Evolutionary conservation across 2,113 vertebrate genomes (phyloP), one percentile per base, ranked within the genome.

Genomic region (Pseudorectes ferrugineus): DNA sequence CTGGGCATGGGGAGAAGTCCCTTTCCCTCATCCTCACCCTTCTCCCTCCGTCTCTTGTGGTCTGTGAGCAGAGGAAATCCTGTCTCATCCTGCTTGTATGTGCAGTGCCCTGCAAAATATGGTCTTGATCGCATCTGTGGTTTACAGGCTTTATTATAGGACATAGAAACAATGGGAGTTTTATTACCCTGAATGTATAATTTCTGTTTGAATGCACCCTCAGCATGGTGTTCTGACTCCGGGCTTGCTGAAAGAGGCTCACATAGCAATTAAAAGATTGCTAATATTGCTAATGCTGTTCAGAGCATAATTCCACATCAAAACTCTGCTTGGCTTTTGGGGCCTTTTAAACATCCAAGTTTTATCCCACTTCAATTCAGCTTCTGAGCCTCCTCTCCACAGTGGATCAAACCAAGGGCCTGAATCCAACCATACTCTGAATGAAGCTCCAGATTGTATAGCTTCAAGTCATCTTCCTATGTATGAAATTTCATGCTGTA

Each of bases 121-220:
- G 89, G 78, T 82, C 94, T 74, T 92, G 71, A 89, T 96, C 14
- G 15, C 75, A 59, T 79, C 71, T 88, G 92, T 76, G 92, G 89
- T 95, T 94, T 95, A 38, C 42, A 23, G 20, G 33, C 88, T 88
- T 92, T 88, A 55, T 77, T 94, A 46, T 48, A 93, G 28, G n/a
- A 49, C 71, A 35, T 11, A 74, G 88, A 93, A 90, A 96, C 93
- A 97, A 96, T 93, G 67, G 78, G 8, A 13, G 2, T 85, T 95
- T 95, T 95, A 94, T 88, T 93, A 57, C 55, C n/a, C 85, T 54
- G 36, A 90, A 92, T 87, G 70, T 96, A 95, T 91, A 2, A 36
- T 88, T 96, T 89, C 62, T 79, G 59, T 95, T 89, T 91, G 85
- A 94, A 93, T 94, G 59, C 14, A 92, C 85, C 93, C 95, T 96